These are phyloP conservation scores for Parasteatoda lunata DNA, from an alignment of 2,888 invertebrate genomes.

Conservation along the genomic window DNA sequence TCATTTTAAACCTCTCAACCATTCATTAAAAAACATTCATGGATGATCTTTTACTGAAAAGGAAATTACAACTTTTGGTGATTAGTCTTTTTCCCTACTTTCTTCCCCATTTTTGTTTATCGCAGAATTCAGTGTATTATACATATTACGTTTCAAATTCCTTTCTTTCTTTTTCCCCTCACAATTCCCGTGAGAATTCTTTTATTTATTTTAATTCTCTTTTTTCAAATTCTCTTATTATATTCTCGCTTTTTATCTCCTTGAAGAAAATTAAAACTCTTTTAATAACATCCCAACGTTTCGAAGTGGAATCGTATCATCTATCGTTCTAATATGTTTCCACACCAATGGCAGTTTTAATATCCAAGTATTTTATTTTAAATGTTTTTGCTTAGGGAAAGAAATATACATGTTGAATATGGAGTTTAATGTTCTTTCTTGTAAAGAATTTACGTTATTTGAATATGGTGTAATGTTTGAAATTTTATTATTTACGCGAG, in stretches of 20 bases:
- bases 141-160: slow-evolving; percentile 33
- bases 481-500: too few species aligned
- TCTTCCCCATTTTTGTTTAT: slow-evolving; percentile 43
- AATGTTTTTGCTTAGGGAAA: neutral
- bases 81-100: slow-evolving; percentile 11
- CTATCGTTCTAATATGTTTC: slow-evolving; percentile 29
- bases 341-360: slow-evolving; percentile 36
- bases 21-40: slow-evolving; percentile 53
- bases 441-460: too few species aligned
- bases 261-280: slow-evolving; percentile 56
- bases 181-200: slow-evolving; percentile 14
- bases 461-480: too few species aligned
- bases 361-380: slow-evolving; percentile 41
- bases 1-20: slow-evolving; percentile 27
- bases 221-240: slow-evolving; percentile 1
- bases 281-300: slow-evolving; percentile 30
- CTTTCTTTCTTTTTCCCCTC: slow-evolving; percentile 6
- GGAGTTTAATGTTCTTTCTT: too few species aligned
- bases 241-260: slow-evolving; percentile 19
- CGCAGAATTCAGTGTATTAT: slow-evolving; percentile 1
- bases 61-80: slow-evolving; percentile 55
- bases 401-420: too few species aligned
- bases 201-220: slow-evolving; percentile 33
- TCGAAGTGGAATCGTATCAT: neutral
- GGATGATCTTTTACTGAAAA: slow-evolving; percentile 33